Evolutionary conservation across 2,113 vertebrate genomes (phyloP).

Genomic region (Perccottus glenii): DNA sequence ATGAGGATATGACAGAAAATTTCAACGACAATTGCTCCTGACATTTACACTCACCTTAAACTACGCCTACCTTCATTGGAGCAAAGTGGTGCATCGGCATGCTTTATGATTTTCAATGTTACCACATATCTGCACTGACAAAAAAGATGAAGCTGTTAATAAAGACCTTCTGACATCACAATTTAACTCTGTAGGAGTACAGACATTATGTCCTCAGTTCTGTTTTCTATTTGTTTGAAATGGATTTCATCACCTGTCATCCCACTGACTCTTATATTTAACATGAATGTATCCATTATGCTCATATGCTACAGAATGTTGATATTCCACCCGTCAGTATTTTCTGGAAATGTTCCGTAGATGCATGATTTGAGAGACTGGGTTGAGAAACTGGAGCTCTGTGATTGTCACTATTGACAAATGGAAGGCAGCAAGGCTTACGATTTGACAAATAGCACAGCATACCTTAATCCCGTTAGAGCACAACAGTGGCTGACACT

Average conservation of each 20-base stretch:
- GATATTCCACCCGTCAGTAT: too few relatives aligned
- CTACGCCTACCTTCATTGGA: constrained; percentile 1
- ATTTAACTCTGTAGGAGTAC: neutral
- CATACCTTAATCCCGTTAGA: constrained; percentile 51
- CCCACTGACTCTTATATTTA: too few relatives aligned
- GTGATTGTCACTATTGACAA: constrained; percentile 34
- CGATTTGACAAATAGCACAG: constrained; percentile 43
- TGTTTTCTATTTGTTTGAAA: too few relatives aligned
- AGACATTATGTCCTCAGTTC: too few relatives aligned
- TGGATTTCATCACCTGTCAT: too few relatives aligned
- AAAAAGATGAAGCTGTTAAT: neutral
- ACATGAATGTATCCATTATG: too few relatives aligned
- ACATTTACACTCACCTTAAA: constrained; percentile 42
- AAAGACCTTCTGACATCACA: constrained; percentile 5
- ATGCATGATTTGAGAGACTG: neutral
- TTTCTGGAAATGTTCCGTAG: neutral
- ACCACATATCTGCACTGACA: neutral
- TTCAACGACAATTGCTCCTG: constrained; percentile 14
- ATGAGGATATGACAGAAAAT: constrained; percentile 21
- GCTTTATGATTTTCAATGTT: constrained; percentile 5
- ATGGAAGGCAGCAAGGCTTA: constrained; percentile 29
- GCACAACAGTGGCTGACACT: constrained; percentile 30
- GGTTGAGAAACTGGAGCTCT: constrained; percentile 21
- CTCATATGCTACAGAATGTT: too few relatives aligned
- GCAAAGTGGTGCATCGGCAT: neutral